Evolutionary conservation across 2,113 vertebrate species (phyloP).

Genomic region (western clawed frog (Xenopus tropicalis)): DNA sequence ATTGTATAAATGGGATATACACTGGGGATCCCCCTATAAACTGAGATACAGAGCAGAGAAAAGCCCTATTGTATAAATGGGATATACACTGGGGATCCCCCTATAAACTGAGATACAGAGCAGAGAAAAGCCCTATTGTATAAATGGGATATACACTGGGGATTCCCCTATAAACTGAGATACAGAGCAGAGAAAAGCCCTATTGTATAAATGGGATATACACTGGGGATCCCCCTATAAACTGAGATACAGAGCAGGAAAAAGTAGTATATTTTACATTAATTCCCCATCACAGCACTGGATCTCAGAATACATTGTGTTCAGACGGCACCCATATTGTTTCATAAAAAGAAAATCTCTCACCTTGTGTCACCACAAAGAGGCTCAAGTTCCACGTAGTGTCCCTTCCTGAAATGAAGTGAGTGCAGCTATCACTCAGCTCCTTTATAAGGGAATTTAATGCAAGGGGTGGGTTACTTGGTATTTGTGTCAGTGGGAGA

Average conservation of each 20-base stretch:
- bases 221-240: too few relatives aligned
- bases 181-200: slow-evolving; percentile 4
- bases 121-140: not conserved
- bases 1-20: not conserved
- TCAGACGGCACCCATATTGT: not conserved
- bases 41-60: not conserved
- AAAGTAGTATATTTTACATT: not conserved
- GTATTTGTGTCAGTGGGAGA: slow-evolving; percentile 8
- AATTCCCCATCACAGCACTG: not conserved
- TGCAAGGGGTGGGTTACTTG: not conserved
- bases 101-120: not conserved
- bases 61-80: not conserved
- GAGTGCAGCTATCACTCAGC: not conserved
- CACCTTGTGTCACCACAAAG: not conserved
- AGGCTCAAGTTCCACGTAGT: not conserved
- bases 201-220: not conserved
- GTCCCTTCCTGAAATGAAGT: not conserved
- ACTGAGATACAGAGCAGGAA: not conserved
- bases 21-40: too few relatives aligned
- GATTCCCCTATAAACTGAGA: too few relatives aligned
- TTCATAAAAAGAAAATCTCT: not conserved
- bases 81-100: too few relatives aligned
- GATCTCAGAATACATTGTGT: not conserved
- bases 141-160: too few relatives aligned
- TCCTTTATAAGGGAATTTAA: slow-evolving; percentile 15